Percentiles rank a stretch among this genome's conserved stretches.
Conservation (phyloP, 37 sponge, comb jelly and placozoan species). For the Beroe forskalii region DNA sequence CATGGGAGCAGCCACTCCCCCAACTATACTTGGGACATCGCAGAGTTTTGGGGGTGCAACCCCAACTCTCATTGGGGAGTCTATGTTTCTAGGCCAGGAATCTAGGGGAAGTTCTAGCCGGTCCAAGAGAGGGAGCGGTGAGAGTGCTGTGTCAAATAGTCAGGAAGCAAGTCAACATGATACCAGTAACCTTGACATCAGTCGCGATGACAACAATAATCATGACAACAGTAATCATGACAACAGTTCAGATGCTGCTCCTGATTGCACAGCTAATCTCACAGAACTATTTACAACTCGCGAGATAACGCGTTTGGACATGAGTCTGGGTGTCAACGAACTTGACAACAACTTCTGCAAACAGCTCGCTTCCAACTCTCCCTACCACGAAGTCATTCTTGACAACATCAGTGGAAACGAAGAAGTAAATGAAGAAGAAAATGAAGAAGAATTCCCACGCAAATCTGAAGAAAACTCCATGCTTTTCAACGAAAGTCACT, state of each 20-base stretch:
- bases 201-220: not conserved
- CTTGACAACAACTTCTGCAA: conserved; percentile 15
- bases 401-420: not conserved
- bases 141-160: not conserved
- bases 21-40: not conserved
- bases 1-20: not conserved
- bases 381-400: not conserved
- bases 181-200: not conserved
- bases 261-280: not conserved
- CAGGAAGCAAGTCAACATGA: not conserved
- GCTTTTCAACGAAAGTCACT: not conserved
- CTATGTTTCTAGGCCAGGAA: not conserved
- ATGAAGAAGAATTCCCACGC: not conserved
- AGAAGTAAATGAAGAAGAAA: not conserved
- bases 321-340: conserved; percentile 18
- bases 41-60: not conserved
- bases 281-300: conserved; percentile 47
- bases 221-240: not conserved
- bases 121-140: not conserved
- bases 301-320: conserved; percentile 20
- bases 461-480: not conserved
- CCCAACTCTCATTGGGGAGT: not conserved
- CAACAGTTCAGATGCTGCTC: not conserved
- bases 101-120: not conserved
- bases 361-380: not conserved